Evolutionary conservation across 2,797 vertebrate genomes (phyloP).

Genomic region (Epinephelus malabaricus): DNA sequence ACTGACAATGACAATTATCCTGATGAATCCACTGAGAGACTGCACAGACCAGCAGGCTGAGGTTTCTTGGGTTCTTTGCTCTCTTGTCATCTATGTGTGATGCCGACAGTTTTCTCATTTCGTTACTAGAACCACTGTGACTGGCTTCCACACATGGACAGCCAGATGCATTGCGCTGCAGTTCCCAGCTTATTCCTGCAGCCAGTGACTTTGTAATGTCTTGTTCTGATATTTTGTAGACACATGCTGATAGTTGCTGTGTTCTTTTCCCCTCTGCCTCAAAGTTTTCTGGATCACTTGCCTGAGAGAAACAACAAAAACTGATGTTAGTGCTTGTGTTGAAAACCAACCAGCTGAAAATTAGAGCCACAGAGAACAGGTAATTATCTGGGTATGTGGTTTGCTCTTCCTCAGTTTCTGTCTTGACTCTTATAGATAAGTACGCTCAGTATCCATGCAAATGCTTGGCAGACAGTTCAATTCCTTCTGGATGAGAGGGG

Average conservation of each 20-base stretch:
- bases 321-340: slow-evolving; percentile 39
- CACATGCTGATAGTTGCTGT: slow-evolving; percentile 32
- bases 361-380: slow-evolving; percentile 47
- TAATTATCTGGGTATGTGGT: slow-evolving; percentile 65
- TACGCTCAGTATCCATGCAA: slow-evolving; percentile 80
- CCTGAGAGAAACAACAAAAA: slow-evolving; percentile 30
- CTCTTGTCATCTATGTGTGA: slow-evolving; percentile 35
- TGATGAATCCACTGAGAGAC: slow-evolving; percentile 13
- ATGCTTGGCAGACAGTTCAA: slow-evolving; percentile 85
- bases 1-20: slow-evolving; percentile 30
- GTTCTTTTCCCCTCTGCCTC: slow-evolving; percentile 33
- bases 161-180: slow-evolving; percentile 12
- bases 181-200: slow-evolving; percentile 37
- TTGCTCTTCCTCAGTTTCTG: slow-evolving; percentile 62
- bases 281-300: slow-evolving; percentile 36
- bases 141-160: slow-evolving; percentile 17
- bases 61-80: slow-evolving; percentile 36
- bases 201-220: slow-evolving; percentile 53
- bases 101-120: slow-evolving; percentile 47
- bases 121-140: slow-evolving; percentile 31
- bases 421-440: slow-evolving; percentile 75
- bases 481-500: slow-evolving; percentile 81
- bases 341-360: slow-evolving; percentile 62
- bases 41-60: slow-evolving; percentile 26
- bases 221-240: slow-evolving; percentile 43